Base-by-base conservation (phyloP, 2,113 vertebrate genomes). In the Rhabdornis inornatus region DNA sequence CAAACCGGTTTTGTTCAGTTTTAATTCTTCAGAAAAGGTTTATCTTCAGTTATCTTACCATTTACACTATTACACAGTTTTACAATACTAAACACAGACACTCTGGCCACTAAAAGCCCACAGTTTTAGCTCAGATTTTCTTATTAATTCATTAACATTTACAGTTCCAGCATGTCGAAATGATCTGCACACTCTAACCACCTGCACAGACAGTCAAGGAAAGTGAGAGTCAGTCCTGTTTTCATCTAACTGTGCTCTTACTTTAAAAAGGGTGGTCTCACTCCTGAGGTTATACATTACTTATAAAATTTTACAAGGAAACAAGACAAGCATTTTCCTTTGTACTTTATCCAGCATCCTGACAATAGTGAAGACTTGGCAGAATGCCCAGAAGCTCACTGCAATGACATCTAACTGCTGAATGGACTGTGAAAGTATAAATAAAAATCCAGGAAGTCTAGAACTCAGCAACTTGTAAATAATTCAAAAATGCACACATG, bases 351-450 rank as follows among this genome's bases (percentile, higher is more conserved):
- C 88, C 82, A 96, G 52, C 82, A 91, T 23, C 30, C 72, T 93
- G 82, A 95, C 90, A 94, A 80, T 66, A 94, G 53, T 74, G 92
- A 94, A 84, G 61, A 21, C 70, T 94, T 95, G 95, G 95, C 76
- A 95, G 78, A 75, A 70, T 42, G 89, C 96, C 92, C 81, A 95
- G 94, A 57, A 63, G 56, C 77, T 94, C 72, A 70, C 55, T 93
- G 80, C 80, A 92, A 16, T 79, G 89, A 95, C 69, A 95, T 87
- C 33, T 66, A 89, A 90, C 50, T 5, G 13, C 56, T 87, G 85
- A 95, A 94, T 52, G 91, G 80, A 66, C 64, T 84, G 47, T 12
- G 23, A 60, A 93, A 82, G 55, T 39, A 91, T 45, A 92, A 83
- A 79, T 74, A 92, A 93, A 94, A 61, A 57, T 42, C 72, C n/a